Evolutionary conservation across 2,888 invertebrate species (phyloP), one percentile per base, ranked within the genome.

Genomic region (Unio delphinus): DNA sequence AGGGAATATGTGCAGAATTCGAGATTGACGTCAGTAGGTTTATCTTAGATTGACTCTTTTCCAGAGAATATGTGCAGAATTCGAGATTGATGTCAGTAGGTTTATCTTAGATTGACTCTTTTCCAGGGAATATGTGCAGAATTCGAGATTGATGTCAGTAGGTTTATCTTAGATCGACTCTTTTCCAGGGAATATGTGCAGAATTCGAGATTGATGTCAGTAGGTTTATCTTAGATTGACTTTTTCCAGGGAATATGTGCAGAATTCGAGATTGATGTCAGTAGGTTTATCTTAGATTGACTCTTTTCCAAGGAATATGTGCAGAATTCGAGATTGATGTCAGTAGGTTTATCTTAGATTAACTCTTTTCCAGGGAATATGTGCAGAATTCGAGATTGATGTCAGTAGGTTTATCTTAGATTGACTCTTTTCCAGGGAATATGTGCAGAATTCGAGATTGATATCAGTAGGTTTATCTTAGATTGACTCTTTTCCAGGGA

Each of bases 241-340:
- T 54, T 30, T 68, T 70, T 69, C 55, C 68, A 82, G 79, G 81
- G 80, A 65, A 68, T 82, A 20, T 78, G 80, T 68, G 59, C 70
- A 23, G 83, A 83, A 68, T 64, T 82, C 59, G 80, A 79, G 62
- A 78, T 83, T 20, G 80, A 80, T 55, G 84, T 15, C 45, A 11
- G 45, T 15, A 11, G 11, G 15, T 11, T 45, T 45, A 45, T 45
- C 45, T 11, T 11, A 45, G 45, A 11, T 45, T 45, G 11, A 11
- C 45, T 54, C 61, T 30, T 68, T 70, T 69, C 55, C 68, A 82
- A 78, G 81, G 80, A 65, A 68, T 82, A 20, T 78, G 80, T 68
- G 59, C 70, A 23, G 83, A 83, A 68, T 64, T 82, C 59, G 80
- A 79, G 62, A 78, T 83, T 20, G 80, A 80, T 55, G 84, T 15